Percentiles rank a stretch among this genome's conserved stretches.
These are phyloP conservation scores for Wasmannia auropunctata DNA, from an alignment of 1,140 invertebrate genomes.

Conservation along the genomic window DNA sequence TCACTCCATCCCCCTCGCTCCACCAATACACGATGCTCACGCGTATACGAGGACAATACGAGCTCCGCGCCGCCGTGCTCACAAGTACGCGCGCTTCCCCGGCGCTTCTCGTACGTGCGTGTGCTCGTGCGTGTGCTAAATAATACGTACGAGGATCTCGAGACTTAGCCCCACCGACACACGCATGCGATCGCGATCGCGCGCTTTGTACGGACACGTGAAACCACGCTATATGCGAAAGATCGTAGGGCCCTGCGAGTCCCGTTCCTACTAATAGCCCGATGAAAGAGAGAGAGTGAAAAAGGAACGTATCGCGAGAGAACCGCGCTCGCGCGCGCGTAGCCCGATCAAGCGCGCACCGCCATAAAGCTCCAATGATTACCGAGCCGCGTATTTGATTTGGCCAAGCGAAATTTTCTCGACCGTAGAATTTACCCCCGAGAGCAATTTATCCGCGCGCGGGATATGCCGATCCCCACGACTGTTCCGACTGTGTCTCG, in stretches of 20 bases:
- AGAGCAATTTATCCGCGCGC: constrained; percentile 51
- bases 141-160: constrained; percentile 41
- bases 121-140: constrained; percentile 37
- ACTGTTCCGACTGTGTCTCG: constrained; percentile 43
- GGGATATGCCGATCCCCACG: constrained; percentile 19
- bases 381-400: constrained; percentile 54
- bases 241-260: constrained; percentile 38
- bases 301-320: not conserved
- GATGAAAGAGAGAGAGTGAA: not conserved
- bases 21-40: constrained; percentile 16
- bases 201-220: constrained; percentile 45
- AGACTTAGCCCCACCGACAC: constrained; percentile 3
- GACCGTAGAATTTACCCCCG: constrained; percentile 53
- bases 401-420: constrained; percentile 55
- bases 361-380: constrained; percentile 56
- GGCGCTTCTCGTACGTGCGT: too few species aligned
- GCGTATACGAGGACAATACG: constrained; percentile 39
- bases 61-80: not conserved
- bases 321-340: not conserved
- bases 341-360: constrained; percentile 34
- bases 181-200: not conserved
- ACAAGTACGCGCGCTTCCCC: not conserved
- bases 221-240: constrained; percentile 35
- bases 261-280: constrained; percentile 45
- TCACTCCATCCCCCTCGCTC: constrained; percentile 6